Conservation (phyloP, 2,888 invertebrate species). For the Apamea epomidion region DNA sequence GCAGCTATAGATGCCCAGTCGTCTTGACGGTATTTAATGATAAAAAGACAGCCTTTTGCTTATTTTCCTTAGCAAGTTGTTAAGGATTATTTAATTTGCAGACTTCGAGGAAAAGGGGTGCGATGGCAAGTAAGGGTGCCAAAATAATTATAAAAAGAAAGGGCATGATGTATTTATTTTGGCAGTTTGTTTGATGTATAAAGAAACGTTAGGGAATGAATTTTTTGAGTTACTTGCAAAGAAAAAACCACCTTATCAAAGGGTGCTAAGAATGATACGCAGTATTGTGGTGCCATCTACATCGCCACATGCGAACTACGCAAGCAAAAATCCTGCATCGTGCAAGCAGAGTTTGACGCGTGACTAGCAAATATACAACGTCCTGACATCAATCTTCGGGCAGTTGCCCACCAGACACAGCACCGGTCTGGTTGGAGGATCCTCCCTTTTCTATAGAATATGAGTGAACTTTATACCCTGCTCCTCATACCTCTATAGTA, state of each 20-base stretch:
- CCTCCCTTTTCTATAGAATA: background rate
- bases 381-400: background rate
- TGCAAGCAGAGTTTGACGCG: background rate
- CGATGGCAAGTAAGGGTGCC: constrained; percentile 12
- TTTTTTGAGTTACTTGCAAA: background rate
- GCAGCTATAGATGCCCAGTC: background rate
- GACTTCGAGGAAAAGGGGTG: constrained; percentile 14
- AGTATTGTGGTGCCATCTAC: background rate
- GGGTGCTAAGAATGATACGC: background rate
- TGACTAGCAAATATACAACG: background rate
- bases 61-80: constrained; percentile 43
- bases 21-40: constrained; percentile 30
- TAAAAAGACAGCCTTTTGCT: constrained; percentile 29
- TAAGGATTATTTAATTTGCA: constrained; percentile 62
- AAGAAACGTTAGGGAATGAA: background rate
- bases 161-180: constrained; percentile 52
- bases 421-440: background rate
- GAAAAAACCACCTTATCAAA: background rate
- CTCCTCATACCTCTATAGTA: too few species aligned
- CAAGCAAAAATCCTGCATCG: background rate
- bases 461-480: too few species aligned
- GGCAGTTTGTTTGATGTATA: constrained; percentile 37
- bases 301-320: background rate
- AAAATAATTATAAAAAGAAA: constrained; percentile 49
- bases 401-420: background rate